Evolutionary conservation across 2,113 vertebrate genomes (phyloP).

Genomic region (Hylia prasina): DNA sequence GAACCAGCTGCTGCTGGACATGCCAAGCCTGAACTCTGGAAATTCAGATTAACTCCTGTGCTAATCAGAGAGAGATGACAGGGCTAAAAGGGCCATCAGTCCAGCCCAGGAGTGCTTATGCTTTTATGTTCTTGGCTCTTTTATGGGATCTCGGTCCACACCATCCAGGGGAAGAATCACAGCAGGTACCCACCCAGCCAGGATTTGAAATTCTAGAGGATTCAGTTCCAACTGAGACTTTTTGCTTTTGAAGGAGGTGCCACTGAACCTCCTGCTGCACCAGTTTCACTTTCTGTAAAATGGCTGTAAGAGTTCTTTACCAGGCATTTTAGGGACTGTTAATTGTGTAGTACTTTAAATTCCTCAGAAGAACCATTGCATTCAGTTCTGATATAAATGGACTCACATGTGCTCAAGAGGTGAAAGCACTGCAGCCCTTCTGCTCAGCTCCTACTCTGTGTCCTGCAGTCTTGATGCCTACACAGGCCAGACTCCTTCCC

Average conservation of each 20-base stretch:
- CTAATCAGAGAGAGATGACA: not conserved
- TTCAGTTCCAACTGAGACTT: not conserved
- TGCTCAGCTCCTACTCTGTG: rapidly evolving
- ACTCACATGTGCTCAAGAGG: not conserved
- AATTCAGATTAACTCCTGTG: not conserved
- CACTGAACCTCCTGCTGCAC: not conserved
- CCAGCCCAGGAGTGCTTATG: not conserved
- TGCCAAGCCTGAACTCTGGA: not conserved
- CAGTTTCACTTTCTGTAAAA: not conserved
- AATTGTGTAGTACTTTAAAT: not conserved
- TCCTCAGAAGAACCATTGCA: not conserved
- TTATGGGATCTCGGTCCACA: rapidly evolving
- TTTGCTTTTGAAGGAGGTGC: not conserved
- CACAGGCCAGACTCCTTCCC: not conserved
- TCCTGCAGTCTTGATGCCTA: not conserved
- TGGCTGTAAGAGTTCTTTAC: not conserved
- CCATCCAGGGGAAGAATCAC: not conserved
- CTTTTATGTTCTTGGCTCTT: not conserved
- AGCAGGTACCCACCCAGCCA: not conserved
- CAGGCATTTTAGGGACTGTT: not conserved
- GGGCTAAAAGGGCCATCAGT: not conserved
- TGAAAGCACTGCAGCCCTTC: rapidly evolving
- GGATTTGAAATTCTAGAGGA: not conserved
- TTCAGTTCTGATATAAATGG: not conserved
- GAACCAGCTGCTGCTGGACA: not conserved